These are phyloP conservation scores for Calameuta pallipes DNA, from an alignment of 2,888 invertebrate species.

Conservation along the genomic window DNA sequence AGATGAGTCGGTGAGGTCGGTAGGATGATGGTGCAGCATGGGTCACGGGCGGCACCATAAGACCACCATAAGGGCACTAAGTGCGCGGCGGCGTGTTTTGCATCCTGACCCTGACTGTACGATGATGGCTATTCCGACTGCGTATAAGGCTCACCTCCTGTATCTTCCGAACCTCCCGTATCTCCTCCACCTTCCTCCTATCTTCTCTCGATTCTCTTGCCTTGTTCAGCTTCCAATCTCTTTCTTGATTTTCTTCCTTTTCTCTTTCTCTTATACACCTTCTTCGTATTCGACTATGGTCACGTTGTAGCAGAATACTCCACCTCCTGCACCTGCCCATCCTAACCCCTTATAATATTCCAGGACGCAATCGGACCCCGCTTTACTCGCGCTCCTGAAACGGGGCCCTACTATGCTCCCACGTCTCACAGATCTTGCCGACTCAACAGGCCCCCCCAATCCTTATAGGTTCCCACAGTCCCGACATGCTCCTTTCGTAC, in stretches of 20 bases:
- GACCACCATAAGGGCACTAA: constrained; percentile 21
- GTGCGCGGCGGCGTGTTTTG: constrained; percentile 23
- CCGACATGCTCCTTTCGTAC: no score
- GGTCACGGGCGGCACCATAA: constrained; percentile 3
- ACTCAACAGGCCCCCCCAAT: constrained; percentile 1
- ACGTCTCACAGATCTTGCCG: constrained; percentile 20
- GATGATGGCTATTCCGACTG: constrained; percentile 6
- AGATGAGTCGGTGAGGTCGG: neutral
- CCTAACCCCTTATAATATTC: constrained; percentile 14
- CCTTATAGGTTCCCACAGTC: neutral
- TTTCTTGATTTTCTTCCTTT: no score
- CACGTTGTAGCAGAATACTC: no score
- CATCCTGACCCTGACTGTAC: constrained; percentile 18
- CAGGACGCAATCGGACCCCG: constrained; percentile 15
- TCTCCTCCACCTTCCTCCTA: neutral
- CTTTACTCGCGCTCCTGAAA: constrained; percentile 14
- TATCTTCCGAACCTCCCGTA: constrained; percentile 8
- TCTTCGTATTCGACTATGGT: no score
- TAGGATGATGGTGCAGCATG: neutral
- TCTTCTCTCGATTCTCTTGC: neutral
- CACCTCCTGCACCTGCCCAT: no score
- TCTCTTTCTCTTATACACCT: no score
- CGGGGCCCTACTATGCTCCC: constrained; percentile 11
- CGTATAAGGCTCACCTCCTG: constrained; percentile 10
- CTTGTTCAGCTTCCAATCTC: no score